A percentile compares a stretch with the other conserved stretches of the same genome.
Conservation (phyloP, 2,888 invertebrate genomes). For the Mycalesis mineus region DNA sequence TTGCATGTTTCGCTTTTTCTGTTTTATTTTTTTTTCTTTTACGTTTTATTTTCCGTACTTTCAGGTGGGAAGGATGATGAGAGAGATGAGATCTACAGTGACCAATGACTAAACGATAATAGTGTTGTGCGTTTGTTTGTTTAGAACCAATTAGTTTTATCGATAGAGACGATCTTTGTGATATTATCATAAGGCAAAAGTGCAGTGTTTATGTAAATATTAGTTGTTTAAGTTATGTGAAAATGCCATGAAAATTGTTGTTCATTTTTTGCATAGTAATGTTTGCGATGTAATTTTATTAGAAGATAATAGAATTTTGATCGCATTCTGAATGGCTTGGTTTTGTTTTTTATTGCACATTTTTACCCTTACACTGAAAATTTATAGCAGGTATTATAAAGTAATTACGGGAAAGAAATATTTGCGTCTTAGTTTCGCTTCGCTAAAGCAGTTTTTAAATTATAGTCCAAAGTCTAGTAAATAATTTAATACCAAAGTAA, state of each 20-base stretch:
- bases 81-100: slow-evolving; percentile 66
- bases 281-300: slow-evolving; percentile 43
- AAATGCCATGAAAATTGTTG: slow-evolving; percentile 60
- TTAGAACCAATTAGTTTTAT: slow-evolving; percentile 45
- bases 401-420: background rate
- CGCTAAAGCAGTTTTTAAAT: background rate
- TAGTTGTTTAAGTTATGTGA: slow-evolving; percentile 61
- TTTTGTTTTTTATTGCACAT: slow-evolving; percentile 13
- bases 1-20: slow-evolving; percentile 34
- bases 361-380: background rate
- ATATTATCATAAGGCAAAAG: slow-evolving; percentile 71
- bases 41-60: slow-evolving; percentile 65
- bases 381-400: background rate
- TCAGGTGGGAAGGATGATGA: slow-evolving; percentile 74
- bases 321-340: slow-evolving; percentile 26
- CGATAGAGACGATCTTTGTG: slow-evolving; percentile 74
- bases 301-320: slow-evolving; percentile 30
- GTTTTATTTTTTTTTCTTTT: slow-evolving; percentile 47
- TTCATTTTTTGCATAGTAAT: slow-evolving; percentile 52
- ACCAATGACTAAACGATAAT: slow-evolving; percentile 54
- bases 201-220: slow-evolving; percentile 65
- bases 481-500: no score
- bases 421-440: background rate
- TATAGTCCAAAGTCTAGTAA: background rate
- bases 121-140: slow-evolving; percentile 49